These are phyloP conservation scores for Pantelozetes paolii DNA, from an alignment of 2,888 invertebrate genomes.

Conservation along the genomic window DNA sequence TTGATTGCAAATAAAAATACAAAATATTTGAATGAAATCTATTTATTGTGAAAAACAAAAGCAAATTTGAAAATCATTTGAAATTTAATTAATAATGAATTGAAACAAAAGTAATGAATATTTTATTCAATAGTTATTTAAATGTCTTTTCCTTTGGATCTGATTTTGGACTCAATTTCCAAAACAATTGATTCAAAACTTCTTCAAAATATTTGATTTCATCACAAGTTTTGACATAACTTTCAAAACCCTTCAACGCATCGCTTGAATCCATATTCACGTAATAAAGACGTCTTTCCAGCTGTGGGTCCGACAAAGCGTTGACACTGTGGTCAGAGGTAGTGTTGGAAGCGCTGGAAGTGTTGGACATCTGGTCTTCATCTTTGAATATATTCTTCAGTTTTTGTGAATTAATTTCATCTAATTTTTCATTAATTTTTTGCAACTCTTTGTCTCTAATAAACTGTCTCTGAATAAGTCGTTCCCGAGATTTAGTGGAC, in stretches of 20 bases:
- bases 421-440: background rate
- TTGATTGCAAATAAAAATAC: no score
- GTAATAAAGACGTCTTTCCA: background rate
- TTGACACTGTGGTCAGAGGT: no score
- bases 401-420: background rate
- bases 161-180: background rate
- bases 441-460: background rate
- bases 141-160: background rate
- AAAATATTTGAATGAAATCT: no score
- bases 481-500: background rate
- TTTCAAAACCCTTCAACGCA: background rate
- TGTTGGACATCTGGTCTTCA: background rate
- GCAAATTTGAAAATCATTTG: background rate
- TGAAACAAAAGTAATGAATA: background rate
- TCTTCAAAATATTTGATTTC: background rate
- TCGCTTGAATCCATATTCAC: background rate
- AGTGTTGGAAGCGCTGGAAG: no score
- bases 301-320: background rate
- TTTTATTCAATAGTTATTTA: no score
- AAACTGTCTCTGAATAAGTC: background rate
- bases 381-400: background rate
- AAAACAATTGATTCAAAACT: constrained; percentile 10
- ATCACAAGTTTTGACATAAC: background rate
- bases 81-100: background rate
- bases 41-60: background rate